Evolutionary conservation across 2,113 vertebrate genomes (phyloP).

Genomic region (Sialia sialis): DNA sequence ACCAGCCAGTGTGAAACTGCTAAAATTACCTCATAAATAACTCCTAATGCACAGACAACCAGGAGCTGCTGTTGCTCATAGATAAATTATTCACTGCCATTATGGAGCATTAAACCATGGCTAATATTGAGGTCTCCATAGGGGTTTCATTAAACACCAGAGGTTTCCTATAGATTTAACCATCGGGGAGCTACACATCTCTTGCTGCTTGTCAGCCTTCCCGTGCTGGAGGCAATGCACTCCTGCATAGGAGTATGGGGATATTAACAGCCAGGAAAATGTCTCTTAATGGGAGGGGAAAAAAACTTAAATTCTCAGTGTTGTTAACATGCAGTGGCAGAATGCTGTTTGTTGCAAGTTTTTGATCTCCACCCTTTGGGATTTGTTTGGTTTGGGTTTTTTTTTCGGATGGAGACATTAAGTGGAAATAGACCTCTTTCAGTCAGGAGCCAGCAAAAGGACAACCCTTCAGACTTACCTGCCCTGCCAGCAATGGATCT

Average conservation of each 20-base stretch:
- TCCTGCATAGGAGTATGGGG: neutral
- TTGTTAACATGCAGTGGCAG: neutral
- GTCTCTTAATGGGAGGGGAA: neutral
- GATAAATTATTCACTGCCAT: constrained; percentile 73
- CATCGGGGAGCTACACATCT: neutral
- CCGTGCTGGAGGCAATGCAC: constrained; percentile 9
- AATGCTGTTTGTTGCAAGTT: neutral
- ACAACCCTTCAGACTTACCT: neutral
- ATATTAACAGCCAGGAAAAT: constrained; percentile 38
- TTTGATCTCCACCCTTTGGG: neutral
- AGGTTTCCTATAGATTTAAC: constrained; percentile 52
- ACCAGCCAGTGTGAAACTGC: constrained; percentile 70
- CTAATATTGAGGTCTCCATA: constrained; percentile 60
- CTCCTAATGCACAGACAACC: constrained; percentile 63
- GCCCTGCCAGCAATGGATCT: neutral
- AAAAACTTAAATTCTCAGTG: neutral
- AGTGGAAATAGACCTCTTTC: neutral
- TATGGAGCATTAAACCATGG: constrained; percentile 66
- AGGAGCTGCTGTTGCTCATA: constrained; percentile 55
- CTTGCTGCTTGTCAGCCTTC: constrained; percentile 7
- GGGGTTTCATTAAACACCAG: constrained; percentile 70
- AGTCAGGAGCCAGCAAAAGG: neutral
- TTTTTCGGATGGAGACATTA: neutral
- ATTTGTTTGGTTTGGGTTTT: neutral
- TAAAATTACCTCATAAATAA: constrained; percentile 79